These are phyloP conservation scores for Saccostrea glomerata DNA, from an alignment of 1,140 invertebrate genomes.

Conservation along the genomic window DNA sequence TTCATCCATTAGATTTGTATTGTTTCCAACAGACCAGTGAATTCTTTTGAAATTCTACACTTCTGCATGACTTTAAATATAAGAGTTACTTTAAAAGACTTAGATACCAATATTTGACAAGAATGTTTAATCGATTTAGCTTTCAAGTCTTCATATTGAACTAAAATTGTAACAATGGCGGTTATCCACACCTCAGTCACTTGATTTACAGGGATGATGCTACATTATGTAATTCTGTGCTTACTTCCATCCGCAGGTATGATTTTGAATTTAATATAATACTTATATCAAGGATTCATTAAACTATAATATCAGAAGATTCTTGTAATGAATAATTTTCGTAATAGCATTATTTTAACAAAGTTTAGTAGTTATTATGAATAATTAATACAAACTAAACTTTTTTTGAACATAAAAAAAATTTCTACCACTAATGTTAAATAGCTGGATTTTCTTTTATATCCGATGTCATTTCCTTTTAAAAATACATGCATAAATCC, in stretches of 20 bases:
- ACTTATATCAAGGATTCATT: no score
- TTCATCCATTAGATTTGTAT: background rate
- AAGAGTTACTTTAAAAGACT: background rate
- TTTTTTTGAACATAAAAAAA: no score
- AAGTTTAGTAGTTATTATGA: no score
- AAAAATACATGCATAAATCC: no score
- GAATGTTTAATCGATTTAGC: background rate
- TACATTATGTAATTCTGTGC: background rate
- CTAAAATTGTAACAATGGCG: background rate
- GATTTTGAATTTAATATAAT: background rate
- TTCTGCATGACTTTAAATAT: background rate
- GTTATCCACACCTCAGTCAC: background rate
- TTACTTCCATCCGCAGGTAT: background rate
- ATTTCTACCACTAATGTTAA: no score
- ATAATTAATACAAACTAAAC: no score
- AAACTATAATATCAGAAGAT: no score
- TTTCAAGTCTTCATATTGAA: background rate
- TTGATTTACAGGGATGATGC: background rate
- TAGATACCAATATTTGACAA: background rate
- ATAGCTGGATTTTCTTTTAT: no score
- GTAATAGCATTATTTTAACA: no score
- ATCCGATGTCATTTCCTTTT: no score
- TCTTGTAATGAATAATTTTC: no score
- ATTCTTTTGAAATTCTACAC: background rate
- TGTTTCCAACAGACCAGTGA: background rate